phyloP scores from a whole-genome alignment of 2,113 vertebrate genomes.

The Solea solea region DNA sequence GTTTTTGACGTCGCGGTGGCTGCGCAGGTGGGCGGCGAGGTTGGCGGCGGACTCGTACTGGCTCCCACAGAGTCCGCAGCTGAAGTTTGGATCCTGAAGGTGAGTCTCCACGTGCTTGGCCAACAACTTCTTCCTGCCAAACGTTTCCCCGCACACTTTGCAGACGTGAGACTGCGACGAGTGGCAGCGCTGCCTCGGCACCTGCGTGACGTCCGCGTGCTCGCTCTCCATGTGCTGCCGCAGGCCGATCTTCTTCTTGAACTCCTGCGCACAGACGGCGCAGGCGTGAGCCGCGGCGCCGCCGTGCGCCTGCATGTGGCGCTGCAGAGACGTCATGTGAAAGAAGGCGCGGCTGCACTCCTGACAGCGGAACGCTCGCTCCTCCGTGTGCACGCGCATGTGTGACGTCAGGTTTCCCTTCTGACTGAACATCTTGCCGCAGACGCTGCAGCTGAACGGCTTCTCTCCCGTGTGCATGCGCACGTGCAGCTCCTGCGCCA shows the following conservation, averaged over 20 bases:
- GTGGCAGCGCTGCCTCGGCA: neutral
- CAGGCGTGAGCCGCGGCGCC: constrained; percentile 19
- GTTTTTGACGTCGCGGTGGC: constrained; percentile 27
- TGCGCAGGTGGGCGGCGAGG: constrained; percentile 46
- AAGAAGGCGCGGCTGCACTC: constrained; percentile 56
- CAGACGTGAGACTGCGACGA: neutral
- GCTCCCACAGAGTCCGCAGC: constrained; percentile 63
- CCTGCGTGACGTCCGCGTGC: neutral
- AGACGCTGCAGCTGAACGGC: constrained; percentile 52
- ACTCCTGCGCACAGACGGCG: constrained; percentile 40
- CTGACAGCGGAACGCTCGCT: constrained; percentile 57
- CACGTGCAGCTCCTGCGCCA: constrained; percentile 60
- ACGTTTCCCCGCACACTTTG: constrained; percentile 47
- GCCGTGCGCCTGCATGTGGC: constrained; percentile 51
- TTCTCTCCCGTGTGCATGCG: constrained; percentile 67
- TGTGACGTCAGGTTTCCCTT: constrained; percentile 60
- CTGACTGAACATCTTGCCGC: constrained; percentile 63
- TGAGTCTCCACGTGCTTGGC: constrained; percentile 53
- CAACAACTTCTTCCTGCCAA: constrained; percentile 35
- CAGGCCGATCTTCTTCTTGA: constrained; percentile 16
- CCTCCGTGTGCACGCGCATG: constrained; percentile 33
- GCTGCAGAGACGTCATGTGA: constrained; percentile 55
- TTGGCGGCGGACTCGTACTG: constrained; percentile 44
- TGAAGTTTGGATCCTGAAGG: constrained; percentile 24
- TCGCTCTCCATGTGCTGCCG: constrained; percentile 49